These are phyloP conservation scores for Ophion costatus DNA, from an alignment of 2,888 invertebrate species.

Conservation along the genomic window DNA sequence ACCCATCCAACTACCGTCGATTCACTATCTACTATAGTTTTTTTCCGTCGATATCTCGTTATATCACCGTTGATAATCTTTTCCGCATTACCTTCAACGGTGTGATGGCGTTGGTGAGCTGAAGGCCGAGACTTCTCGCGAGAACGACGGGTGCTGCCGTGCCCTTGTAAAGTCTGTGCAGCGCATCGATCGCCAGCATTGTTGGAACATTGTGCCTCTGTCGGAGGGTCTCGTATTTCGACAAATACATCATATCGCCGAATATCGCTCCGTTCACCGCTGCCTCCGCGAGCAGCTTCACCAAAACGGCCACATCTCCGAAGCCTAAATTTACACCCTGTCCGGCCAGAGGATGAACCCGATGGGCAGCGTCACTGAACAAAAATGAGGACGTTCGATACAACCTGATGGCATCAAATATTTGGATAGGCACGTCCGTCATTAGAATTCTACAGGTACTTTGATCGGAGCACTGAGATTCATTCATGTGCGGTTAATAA, in stretches of 20 bases:
- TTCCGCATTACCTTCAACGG: slow-evolving; percentile 88
- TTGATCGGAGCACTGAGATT: too few species aligned
- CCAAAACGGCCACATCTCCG: slow-evolving; percentile 93
- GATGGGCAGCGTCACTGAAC: slow-evolving; percentile 92
- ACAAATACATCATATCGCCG: slow-evolving; percentile 89
- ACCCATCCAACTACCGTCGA: too few species aligned
- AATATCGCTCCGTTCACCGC: slow-evolving; percentile 90
- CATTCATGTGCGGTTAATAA: too few species aligned
- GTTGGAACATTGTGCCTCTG: slow-evolving; percentile 95
- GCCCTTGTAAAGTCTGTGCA: slow-evolving; percentile 93
- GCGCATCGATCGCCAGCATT: slow-evolving; percentile 93
- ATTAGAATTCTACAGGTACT: too few species aligned
- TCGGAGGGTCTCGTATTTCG: slow-evolving; percentile 92
- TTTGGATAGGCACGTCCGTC: too few species aligned
- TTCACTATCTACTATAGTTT: too few species aligned
- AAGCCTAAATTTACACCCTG: slow-evolving; percentile 99
- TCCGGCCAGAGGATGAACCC: slow-evolving; percentile 98
- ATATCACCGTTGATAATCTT: not conserved
- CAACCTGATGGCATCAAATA: not conserved
- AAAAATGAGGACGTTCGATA: slow-evolving; percentile 30
- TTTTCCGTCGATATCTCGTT: not conserved
- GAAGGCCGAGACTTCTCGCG: slow-evolving; percentile 92
- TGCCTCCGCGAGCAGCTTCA: slow-evolving; percentile 88
- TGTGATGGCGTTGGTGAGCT: slow-evolving; percentile 90
- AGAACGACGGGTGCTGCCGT: slow-evolving; percentile 90